Evolutionary conservation across 2,113 vertebrate genomes (phyloP).

Genomic region (Zosterops borbonicus): DNA sequence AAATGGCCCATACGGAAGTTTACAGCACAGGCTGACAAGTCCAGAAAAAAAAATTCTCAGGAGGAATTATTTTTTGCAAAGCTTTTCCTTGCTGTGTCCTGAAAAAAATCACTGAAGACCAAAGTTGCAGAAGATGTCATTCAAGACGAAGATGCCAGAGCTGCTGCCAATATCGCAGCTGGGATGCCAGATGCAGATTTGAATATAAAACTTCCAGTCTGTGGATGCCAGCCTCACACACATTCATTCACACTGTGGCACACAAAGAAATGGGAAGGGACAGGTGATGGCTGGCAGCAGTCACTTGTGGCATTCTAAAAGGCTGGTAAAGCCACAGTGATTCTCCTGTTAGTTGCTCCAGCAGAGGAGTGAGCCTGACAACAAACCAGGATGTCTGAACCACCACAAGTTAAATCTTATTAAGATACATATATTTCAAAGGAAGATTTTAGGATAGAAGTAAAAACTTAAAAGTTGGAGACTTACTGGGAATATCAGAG

Average conservation of each 20-base stretch:
- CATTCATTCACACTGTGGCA: fast-evolving
- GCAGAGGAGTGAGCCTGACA: background rate
- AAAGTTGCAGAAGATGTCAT: background rate
- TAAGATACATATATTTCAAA: background rate
- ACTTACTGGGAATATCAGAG: background rate
- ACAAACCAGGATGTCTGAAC: background rate
- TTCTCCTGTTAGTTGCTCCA: background rate
- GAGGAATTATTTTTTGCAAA: background rate
- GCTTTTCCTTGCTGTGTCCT: background rate
- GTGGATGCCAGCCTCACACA: background rate
- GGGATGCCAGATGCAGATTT: background rate
- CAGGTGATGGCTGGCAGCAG: background rate
- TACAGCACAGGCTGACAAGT: background rate
- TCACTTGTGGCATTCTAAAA: background rate
- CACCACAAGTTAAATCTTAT: background rate
- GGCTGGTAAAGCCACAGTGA: background rate
- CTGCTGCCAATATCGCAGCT: background rate
- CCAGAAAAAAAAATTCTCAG: background rate
- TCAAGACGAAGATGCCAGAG: background rate
- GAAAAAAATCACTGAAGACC: background rate
- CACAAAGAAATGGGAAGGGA: background rate
- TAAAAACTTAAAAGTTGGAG: background rate
- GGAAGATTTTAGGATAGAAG: background rate
- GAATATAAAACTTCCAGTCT: background rate
- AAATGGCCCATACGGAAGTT: background rate